Percentiles rank a stretch among this genome's conserved stretches.
Evolutionary conservation across 2,113 vertebrate species (phyloP).

Genomic region (Tichodroma muraria): DNA sequence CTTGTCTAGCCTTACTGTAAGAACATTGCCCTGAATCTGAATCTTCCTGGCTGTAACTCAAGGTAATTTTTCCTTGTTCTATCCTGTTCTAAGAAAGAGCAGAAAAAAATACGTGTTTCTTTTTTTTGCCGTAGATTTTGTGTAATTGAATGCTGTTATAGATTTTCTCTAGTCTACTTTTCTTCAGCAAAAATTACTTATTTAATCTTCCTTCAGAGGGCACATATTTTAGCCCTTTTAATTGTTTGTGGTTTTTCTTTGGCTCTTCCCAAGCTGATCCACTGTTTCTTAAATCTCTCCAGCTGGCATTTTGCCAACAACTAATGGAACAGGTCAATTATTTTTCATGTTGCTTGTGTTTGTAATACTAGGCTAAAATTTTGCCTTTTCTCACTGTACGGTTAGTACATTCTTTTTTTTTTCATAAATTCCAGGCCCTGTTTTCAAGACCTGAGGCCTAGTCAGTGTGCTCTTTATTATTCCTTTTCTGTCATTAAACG

Average conservation of each 20-base stretch:
- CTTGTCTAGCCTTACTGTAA: background rate
- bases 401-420: background rate
- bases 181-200: background rate
- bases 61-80: background rate
- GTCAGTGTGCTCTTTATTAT: background rate
- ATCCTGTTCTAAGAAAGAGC: background rate
- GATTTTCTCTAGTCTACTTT: background rate
- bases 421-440: background rate
- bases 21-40: background rate
- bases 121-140: background rate
- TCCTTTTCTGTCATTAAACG: background rate
- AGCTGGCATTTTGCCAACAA: background rate
- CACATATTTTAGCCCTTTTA: background rate
- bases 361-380: background rate
- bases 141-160: background rate
- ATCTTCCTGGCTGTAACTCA: background rate
- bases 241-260: background rate
- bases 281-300: background rate
- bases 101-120: background rate
- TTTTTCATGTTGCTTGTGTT: background rate
- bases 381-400: background rate
- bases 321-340: background rate
- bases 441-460: background rate
- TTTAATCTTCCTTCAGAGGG: background rate
- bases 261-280: background rate